phyloP scores from a whole-genome alignment of 2,797 vertebrate species.

The Jordanella pulchra region DNA sequence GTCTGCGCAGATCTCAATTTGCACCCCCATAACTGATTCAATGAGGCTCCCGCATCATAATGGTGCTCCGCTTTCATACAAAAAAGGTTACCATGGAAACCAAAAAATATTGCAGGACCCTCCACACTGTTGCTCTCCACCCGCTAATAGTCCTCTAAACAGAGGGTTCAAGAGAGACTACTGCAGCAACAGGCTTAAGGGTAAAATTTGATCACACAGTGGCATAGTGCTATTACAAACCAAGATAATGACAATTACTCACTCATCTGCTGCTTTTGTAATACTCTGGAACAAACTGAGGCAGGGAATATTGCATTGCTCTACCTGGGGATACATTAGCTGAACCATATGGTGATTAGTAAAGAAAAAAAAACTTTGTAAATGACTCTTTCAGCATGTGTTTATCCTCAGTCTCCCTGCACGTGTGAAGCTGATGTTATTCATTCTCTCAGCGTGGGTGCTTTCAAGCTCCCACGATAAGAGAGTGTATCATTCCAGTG shows the following conservation, averaged over 20 bases:
- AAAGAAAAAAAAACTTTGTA: not conserved
- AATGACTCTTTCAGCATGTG: constrained; percentile 26
- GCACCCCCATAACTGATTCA: constrained; percentile 70
- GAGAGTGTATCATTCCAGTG: constrained; percentile 52
- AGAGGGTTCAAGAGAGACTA: constrained; percentile 50
- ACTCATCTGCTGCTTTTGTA: constrained; percentile 34
- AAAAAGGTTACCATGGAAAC: constrained; percentile 80
- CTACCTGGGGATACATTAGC: constrained; percentile 32
- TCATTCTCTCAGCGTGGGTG: constrained; percentile 49
- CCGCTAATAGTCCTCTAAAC: constrained; percentile 74
- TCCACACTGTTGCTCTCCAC: constrained; percentile 66
- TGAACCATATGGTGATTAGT: constrained; percentile 42
- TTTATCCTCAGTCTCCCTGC: constrained; percentile 11
- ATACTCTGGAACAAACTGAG: constrained; percentile 30
- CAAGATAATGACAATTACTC: constrained; percentile 29
- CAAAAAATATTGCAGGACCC: constrained; percentile 72
- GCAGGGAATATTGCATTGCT: constrained; percentile 31
- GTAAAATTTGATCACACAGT: constrained; percentile 43
- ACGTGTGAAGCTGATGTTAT: constrained; percentile 32
- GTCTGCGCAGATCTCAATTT: constrained; percentile 57
- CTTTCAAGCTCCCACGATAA: constrained; percentile 54
- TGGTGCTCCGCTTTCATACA: constrained; percentile 73
- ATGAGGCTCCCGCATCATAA: constrained; percentile 64
- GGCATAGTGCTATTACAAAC: constrained; percentile 32
- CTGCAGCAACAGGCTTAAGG: constrained; percentile 62